Base-by-base conservation (phyloP, 1,140 invertebrate species). In the Drosophila tsacasi region DNA sequence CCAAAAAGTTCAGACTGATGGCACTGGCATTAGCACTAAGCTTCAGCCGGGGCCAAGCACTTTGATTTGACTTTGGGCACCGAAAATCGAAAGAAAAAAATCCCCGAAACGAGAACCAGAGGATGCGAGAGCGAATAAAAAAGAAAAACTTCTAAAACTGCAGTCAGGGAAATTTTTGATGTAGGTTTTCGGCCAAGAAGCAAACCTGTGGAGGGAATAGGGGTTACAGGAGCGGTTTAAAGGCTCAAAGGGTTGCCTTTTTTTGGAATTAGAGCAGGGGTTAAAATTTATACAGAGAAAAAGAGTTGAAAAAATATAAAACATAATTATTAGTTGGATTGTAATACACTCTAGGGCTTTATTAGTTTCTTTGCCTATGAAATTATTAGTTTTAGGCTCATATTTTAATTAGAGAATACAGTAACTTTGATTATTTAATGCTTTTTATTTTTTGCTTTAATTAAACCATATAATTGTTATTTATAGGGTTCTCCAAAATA, bases 11-110 rank as follows among this genome's bases (percentile, higher is more conserved):
- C 80, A 67, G 80, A 52, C 55, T 75, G 64, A 74, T 73, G 67
- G 74, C 75, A 71, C 59, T 27, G 75, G 65, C 75, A 79, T 79
- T 79, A 79, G 76, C 66, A 79, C 66, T 78, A 60, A 73, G 60
- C 68, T 74, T 63, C 55, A 35, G 59, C 67, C 44, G 62, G 49
- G 76, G 66, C 59, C 73, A 73, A 77, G 83, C 81, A 89, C 83
- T 87, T 87, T 89, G 84, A 89, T 83, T 87, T 89, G 83, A 86
- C 83, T 89, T 87, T 87, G 71, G 76, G 80, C 76, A 65, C 58
- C 49, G 23, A 42, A 60, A 68, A 60, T 39, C 21, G 35, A n/a
- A 44, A 15, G 46, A 25, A 19, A 49, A 27, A 39, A 32, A 27
- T 37, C 3, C 37, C 35, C 39, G 50, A 67, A 67, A 39, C 32